A percentile compares a stretch with the other conserved stretches of the same genome.
phyloP scores from a whole-genome alignment of 2,113 vertebrate genomes.

The Pogona vitticeps region DNA sequence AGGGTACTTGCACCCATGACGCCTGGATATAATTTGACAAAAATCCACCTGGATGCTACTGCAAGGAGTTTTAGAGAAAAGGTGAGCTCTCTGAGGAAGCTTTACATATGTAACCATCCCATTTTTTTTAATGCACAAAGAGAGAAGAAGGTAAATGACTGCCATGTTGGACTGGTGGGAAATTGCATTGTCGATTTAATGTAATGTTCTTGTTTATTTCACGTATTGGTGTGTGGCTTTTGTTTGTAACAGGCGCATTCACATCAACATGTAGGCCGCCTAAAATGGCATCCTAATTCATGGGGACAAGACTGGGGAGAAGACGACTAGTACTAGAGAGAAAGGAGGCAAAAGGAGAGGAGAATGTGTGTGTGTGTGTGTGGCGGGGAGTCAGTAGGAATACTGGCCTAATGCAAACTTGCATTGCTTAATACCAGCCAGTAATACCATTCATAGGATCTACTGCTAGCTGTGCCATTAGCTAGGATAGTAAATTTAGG shows the following conservation, averaged over 20 bases:
- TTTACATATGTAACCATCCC: too few relatives aligned
- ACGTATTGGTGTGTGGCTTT: neutral
- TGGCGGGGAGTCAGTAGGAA: too few relatives aligned
- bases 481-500: neutral
- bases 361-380: too few relatives aligned
- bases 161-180: neutral
- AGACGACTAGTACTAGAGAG: too few relatives aligned
- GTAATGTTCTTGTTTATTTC: neutral
- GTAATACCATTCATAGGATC: neutral
- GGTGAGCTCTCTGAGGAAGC: slow-evolving; percentile 18
- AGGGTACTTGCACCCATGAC: neutral
- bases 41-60: slow-evolving; percentile 40
- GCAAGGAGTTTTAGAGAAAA: slow-evolving; percentile 50
- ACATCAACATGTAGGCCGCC: too few relatives aligned
- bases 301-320: too few relatives aligned
- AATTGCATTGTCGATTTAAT: neutral
- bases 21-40: slow-evolving; percentile 23
- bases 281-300: too few relatives aligned
- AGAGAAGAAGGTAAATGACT: neutral
- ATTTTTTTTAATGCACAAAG: neutral
- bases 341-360: too few relatives aligned
- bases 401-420: too few relatives aligned
- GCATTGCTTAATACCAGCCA: too few relatives aligned
- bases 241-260: neutral
- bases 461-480: neutral